Evolutionary conservation across 2,797 vertebrate species (phyloP).

Genomic region (Chlorospingus semifuscus): DNA sequence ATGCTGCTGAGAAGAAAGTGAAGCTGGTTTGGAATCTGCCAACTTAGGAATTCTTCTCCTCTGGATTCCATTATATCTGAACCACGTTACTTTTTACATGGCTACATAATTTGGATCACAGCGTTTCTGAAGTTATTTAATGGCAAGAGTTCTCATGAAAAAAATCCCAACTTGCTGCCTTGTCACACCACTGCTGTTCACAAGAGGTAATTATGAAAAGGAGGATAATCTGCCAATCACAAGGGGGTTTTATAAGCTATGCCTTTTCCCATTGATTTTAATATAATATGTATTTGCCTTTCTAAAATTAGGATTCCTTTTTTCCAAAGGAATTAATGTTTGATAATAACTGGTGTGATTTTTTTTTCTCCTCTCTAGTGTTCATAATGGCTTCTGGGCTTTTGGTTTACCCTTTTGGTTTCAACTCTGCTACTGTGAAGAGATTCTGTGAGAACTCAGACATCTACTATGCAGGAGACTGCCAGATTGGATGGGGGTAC

Average conservation of each 20-base stretch:
- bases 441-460: conserved; percentile 88
- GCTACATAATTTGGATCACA: conserved; percentile 3
- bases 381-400: conserved; percentile 94
- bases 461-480: conserved; percentile 90
- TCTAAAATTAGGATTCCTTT: background rate
- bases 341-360: background rate
- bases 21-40: conserved; percentile 35
- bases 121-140: background rate
- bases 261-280: background rate
- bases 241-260: background rate
- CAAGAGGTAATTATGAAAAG: conserved; percentile 8
- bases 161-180: background rate
- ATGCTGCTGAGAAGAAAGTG: conserved; percentile 14
- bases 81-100: background rate
- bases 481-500: conserved; percentile 95
- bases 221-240: background rate
- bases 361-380: conserved; percentile 75
- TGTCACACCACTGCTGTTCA: background rate
- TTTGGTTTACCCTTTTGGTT: conserved; percentile 91
- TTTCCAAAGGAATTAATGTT: background rate
- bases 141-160: background rate
- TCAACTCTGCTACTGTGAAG: conserved; percentile 89
- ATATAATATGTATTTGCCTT: background rate
- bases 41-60: background rate
- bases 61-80: conserved; percentile 15